A percentile compares a stretch with the other conserved stretches of the same genome.
phyloP scores from a whole-genome alignment of 2,113 vertebrate genomes.

The Psephotus haematonotus region DNA sequence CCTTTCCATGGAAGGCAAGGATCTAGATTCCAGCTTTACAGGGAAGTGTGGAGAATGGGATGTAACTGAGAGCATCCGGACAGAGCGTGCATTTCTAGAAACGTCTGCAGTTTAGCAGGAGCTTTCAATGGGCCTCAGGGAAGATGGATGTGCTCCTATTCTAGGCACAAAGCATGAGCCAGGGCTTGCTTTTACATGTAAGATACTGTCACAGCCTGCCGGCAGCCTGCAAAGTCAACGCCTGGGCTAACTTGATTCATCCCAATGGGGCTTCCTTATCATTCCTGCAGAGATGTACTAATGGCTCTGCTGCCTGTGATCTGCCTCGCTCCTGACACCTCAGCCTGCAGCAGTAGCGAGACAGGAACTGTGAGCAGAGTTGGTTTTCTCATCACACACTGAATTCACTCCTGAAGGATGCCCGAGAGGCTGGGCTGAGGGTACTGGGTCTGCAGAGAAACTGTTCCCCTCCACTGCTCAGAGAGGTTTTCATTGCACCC shows the following conservation, averaged over 20 bases:
- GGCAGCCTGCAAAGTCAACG: not conserved
- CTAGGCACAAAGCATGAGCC: not conserved
- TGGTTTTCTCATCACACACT: not conserved
- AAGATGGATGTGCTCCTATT: constrained; percentile 3
- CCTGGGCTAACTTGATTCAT: not conserved
- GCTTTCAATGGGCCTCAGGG: not conserved
- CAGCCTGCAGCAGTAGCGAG: not conserved
- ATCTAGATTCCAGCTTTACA: fast-evolving
- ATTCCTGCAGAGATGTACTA: not conserved
- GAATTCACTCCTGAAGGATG: not conserved
- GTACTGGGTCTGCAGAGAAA: not conserved
- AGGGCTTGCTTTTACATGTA: not conserved
- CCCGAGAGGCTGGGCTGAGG: not conserved
- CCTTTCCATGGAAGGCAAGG: not conserved
- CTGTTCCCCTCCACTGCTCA: not conserved
- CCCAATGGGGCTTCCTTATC: not conserved
- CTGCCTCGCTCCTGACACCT: not conserved
- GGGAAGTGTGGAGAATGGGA: not conserved
- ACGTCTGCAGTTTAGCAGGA: not conserved
- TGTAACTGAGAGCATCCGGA: not conserved
- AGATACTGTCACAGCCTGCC: constrained; percentile 20
- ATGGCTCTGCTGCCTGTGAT: not conserved
- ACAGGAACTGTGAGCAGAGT: not conserved
- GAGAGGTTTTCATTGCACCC: not conserved
- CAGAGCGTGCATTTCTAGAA: not conserved